Base-by-base conservation (phyloP, 2,888 invertebrate genomes). In the Drosophila paucipuncta region DNA sequence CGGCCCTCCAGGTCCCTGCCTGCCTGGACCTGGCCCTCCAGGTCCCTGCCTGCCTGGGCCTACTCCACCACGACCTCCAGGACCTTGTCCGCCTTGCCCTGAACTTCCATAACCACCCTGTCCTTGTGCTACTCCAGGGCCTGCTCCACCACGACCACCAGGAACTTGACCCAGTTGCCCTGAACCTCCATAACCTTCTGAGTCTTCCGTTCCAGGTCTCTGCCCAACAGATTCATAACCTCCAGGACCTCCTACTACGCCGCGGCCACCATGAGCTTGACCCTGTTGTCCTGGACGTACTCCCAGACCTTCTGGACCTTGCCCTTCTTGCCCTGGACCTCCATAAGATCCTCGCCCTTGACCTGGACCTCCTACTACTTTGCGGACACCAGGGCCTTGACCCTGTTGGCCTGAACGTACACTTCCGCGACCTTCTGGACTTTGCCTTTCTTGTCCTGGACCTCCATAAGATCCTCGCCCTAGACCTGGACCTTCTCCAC, bases 271-370 rank as follows among this genome's bases (percentile, higher is more conserved):
- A 28, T 41, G 47, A 0, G 16, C 35, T 10, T 39, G 54, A 4
- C 37, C 49, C 10, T 22, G 13, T 7, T 28, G 49, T 0, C 16
- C 33, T 4, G 57, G 39, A n/a, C 30, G 22, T 4, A 16, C 22
- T 9, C 22, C 22, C 22, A 22, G 22, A 22, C 22, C 22, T 22
- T 22, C 22, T 22, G 22, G 18, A 4, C 25, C 22, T 22, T 53
- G 39, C n/a, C 25, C 62, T 7, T 60, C 64, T 37, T 28, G 37
- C 0, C 31, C 54, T 25, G 37, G 30, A 28, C 33, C 64, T 25
- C 18, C 50, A 28, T 11, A 11, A 37, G 37, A 52, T 7, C 25
- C 41, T 16, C 6, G 37, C 18, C 47, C 25, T 25, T 37, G 39
- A 41, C 41, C 58, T 13, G 53, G 33, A 2, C 53, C 53, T 22